A percentile compares a stretch with the other conserved stretches of the same genome.
Conservation (phyloP, 2,888 invertebrate species). For the Andricus curvator region DNA sequence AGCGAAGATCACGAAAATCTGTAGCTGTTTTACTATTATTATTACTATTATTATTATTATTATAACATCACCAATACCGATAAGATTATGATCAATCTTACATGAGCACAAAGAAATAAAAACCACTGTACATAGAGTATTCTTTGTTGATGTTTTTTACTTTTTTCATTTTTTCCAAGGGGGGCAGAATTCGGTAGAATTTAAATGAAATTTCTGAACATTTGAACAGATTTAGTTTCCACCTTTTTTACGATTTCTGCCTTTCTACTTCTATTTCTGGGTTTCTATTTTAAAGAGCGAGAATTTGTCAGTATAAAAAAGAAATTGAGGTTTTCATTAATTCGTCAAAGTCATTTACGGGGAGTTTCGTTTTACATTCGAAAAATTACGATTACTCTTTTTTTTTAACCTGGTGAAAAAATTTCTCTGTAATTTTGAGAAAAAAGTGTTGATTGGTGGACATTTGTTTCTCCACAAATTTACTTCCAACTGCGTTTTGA, state of each 20-base stretch:
- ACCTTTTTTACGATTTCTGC: neutral
- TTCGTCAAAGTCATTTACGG: too few species aligned
- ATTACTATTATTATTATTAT: slow-evolving; percentile 60
- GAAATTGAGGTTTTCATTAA: neutral
- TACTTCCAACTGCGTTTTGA: neutral
- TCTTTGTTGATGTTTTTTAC: slow-evolving; percentile 72
- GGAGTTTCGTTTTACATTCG: neutral
- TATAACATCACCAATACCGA: slow-evolving; percentile 49
- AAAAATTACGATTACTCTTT: neutral
- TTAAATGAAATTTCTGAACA: neutral
- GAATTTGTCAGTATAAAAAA: neutral
- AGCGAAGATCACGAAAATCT: neutral
- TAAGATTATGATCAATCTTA: slow-evolving; percentile 47
- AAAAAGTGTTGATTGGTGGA: neutral
- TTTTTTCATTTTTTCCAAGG: slow-evolving; percentile 52
- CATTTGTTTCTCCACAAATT: neutral
- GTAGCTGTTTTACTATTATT: slow-evolving; percentile 58
- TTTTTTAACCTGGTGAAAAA: slow-evolving; percentile 28
- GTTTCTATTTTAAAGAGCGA: neutral
- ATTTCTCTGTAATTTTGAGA: neutral
- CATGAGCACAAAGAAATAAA: slow-evolving; percentile 70
- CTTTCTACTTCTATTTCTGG: neutral
- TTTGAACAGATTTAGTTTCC: neutral
- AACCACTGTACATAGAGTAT: slow-evolving; percentile 75
- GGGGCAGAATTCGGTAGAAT: neutral